Percentiles rank a stretch among this genome's conserved stretches.
These are phyloP conservation scores for Heliconius erato DNA, from an alignment of 2,888 invertebrate genomes.

Conservation along the genomic window DNA sequence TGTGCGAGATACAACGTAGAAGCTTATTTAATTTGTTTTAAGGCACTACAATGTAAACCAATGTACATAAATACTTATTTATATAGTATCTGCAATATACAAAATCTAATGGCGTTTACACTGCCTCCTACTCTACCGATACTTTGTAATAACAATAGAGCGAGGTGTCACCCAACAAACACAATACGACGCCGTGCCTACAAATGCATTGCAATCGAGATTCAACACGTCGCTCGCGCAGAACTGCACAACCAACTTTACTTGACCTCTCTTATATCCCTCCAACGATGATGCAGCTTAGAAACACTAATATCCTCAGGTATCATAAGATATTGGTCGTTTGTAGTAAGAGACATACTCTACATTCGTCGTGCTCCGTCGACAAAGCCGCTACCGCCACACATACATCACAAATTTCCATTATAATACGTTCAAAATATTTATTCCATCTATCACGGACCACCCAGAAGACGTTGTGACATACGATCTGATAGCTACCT, in stretches of 20 bases:
- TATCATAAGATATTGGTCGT: slow-evolving; percentile 57
- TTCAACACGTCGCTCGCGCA: slow-evolving; percentile 69
- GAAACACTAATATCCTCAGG: slow-evolving; percentile 32
- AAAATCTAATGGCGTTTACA: slow-evolving; percentile 39
- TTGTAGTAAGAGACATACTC: slow-evolving; percentile 58
- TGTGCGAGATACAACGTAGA: no score
- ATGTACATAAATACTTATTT: slow-evolving; percentile 26
- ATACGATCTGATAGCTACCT: slow-evolving; percentile 78
- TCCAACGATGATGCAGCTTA: slow-evolving; percentile 15
- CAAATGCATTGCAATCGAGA: slow-evolving; percentile 68
- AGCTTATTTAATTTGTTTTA: no score
- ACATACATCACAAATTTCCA: slow-evolving; percentile 77
- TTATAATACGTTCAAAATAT: slow-evolving; percentile 83
- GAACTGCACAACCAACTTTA: slow-evolving; percentile 59
- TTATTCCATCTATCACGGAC: slow-evolving; percentile 80
- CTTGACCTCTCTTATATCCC: slow-evolving; percentile 55
- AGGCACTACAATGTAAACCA: neutral
- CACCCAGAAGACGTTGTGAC: slow-evolving; percentile 77
- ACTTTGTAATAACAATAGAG: slow-evolving; percentile 52
- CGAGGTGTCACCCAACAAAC: slow-evolving; percentile 59
- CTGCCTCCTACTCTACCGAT: slow-evolving; percentile 46
- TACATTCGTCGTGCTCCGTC: slow-evolving; percentile 75
- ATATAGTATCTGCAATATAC: slow-evolving; percentile 8
- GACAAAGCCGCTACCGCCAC: slow-evolving; percentile 73
- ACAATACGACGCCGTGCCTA: slow-evolving; percentile 64